These are phyloP conservation scores for Columba livia DNA, from an alignment of 2,113 vertebrate genomes.

Conservation along the genomic window DNA sequence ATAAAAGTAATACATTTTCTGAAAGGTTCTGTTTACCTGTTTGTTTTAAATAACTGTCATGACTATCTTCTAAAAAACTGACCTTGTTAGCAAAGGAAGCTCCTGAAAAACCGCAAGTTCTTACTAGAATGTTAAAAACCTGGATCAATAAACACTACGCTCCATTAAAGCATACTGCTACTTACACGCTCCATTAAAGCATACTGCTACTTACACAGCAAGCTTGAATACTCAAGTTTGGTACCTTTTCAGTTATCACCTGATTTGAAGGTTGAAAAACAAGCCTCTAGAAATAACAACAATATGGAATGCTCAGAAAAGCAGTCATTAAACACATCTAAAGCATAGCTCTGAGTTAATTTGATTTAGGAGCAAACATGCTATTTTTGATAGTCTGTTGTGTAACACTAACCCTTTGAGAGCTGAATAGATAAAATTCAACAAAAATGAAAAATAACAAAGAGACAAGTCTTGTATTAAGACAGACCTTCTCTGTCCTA, in stretches of 20 bases:
- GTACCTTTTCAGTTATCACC: not conserved
- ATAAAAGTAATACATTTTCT: not conserved
- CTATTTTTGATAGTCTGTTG: not conserved
- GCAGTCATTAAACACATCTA: not conserved
- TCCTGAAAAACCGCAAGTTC: not conserved
- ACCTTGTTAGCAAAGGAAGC: accelerated
- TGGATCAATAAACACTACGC: not conserved
- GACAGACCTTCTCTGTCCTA: not conserved
- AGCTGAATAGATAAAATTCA: not conserved
- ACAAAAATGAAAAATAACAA: not conserved
- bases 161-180: not conserved
- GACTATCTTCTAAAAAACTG: not conserved
- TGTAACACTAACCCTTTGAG: not conserved
- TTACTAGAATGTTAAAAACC: not conserved
- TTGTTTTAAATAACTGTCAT: not conserved
- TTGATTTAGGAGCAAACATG: not conserved
- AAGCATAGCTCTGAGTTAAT: not conserved
- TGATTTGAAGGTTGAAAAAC: not conserved
- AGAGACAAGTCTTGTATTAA: not conserved
- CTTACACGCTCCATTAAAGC: not conserved
- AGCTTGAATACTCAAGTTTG: not conserved
- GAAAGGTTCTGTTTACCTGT: not conserved
- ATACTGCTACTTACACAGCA: not conserved
- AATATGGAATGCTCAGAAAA: not conserved
- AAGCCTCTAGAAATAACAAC: not conserved